Evolutionary conservation across 2,888 invertebrate species (phyloP).

Genomic region (Caenorhabditis virilis): DNA sequence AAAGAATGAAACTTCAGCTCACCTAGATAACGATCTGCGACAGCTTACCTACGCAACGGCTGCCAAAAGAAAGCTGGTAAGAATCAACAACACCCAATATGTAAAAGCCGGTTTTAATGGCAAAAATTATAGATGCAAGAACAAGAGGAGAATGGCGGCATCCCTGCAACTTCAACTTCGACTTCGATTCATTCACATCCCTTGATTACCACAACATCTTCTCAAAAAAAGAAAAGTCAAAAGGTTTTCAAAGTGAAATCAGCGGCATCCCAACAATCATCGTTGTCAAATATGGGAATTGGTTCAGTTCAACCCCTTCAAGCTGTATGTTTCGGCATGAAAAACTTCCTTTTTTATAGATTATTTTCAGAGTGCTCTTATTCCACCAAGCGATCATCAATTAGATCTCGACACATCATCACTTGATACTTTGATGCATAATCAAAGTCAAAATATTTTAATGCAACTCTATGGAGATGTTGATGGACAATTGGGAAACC

Average conservation of each 20-base stretch:
- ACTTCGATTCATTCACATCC: slow-evolving; percentile 39
- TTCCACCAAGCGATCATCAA: slow-evolving; percentile 51
- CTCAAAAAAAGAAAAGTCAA: slow-evolving; percentile 39
- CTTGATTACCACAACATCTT: slow-evolving; percentile 48
- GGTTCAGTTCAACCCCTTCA: slow-evolving; percentile 43
- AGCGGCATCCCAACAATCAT: slow-evolving; percentile 1
- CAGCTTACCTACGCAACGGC: slow-evolving; percentile 67
- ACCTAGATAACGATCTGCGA: slow-evolving; percentile 59
- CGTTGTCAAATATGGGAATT: slow-evolving; percentile 20
- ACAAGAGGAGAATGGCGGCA: slow-evolving; percentile 36
- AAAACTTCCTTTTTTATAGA: no score
- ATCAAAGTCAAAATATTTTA: slow-evolving; percentile 47
- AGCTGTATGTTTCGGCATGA: slow-evolving; percentile 39
- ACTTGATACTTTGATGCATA: slow-evolving; percentile 50
- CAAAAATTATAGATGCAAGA: slow-evolving; percentile 14
- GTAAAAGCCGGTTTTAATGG: slow-evolving; percentile 2
- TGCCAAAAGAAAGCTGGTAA: slow-evolving; percentile 61
- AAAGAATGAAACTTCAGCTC: slow-evolving; percentile 63
- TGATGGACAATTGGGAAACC: slow-evolving; percentile 21
- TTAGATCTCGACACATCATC: slow-evolving; percentile 54
- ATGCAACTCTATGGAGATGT: slow-evolving; percentile 51
- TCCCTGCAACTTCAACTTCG: slow-evolving; percentile 26
- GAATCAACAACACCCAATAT: no score
- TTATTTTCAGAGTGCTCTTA: slow-evolving; percentile 36
- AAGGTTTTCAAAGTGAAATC: slow-evolving; percentile 15